Base-by-base conservation (phyloP, 2,113 vertebrate species). In the Lophius piscatorius region DNA sequence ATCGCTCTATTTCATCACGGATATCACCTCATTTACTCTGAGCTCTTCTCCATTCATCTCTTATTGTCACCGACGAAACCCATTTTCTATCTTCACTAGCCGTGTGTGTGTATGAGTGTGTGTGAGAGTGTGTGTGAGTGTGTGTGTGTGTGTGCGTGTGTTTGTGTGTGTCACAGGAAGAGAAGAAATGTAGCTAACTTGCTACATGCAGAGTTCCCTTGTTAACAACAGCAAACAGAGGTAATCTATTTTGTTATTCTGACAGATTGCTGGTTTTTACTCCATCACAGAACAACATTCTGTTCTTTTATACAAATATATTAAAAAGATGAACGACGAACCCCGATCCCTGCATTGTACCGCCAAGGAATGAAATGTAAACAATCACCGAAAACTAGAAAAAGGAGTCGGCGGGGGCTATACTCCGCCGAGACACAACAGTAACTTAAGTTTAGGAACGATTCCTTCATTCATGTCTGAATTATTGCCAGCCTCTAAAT, bases 1-100 rank as follows among this genome's bases (percentile, higher is more conserved):
- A 88, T 90, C 78, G 72, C 82, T 86, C 85, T 78, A 80, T 87
- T 87, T 86, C 78, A 85, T 88, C 83, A 90, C 88, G 85, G 76
- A 89, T 86, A 87, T 89, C 83, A 89, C 85, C 83, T 85, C 82
- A 82, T 90, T 88, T 81, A 82, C 79, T 80, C 82, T 35, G 74
- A 82, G 78, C 78, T 80, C 76, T 71, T 78, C 79, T 80, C 74
- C 78, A 87, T 82, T 87, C 77, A 83, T 88, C 80, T 82, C 70
- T 61, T 80, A 83, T 85, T 81, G 80, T 85, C 78, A 65, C 40
- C 33, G 63, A 74, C 70, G 78, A 83, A 85, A 76, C 56, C 65
- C 47, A 85, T 87, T 89, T 84, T 74, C 67, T 78, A 51, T 72
- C 58, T 57, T 77, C 47, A 54, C 47, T 5, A n/a, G 5, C 31